Evolutionary conservation across 2,797 vertebrate genomes (phyloP), one percentile per base, ranked within the genome.

Genomic region (Sebastes steindachneri): DNA sequence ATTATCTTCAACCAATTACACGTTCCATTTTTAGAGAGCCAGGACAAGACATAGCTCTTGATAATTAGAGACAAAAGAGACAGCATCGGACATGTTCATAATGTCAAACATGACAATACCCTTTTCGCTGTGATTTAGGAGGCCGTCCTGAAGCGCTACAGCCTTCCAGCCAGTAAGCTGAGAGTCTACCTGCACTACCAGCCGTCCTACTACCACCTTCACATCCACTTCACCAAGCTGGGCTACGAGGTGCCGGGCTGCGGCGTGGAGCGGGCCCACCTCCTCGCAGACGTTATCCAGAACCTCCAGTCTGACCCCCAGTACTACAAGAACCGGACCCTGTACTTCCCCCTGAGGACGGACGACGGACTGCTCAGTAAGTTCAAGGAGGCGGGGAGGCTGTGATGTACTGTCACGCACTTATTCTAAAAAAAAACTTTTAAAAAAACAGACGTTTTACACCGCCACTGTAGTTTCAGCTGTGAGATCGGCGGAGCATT

Each of bases 161-260:
- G 86, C 0, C 75, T 98, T 28, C 80, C 92, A 0, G 88, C 87
- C 15, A 94, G 93, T 66, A 96, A 95, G 65, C 94, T 99, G 74
- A 92, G 97, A 0, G 87, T 97, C 55, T 99, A 97, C 90, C 92
- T 99, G 65, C 98, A 99, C 88, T 99, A 99, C 95, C 98, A 98
- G 72, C 98, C 98, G 0, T 99, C 98, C 29, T 99, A 99, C 90
- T 97, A 97, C 84, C 98, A 99, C 93, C 95, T 99, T 9, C 98
- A 99, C 0, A 93, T 99, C 17, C 98, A 99, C 69, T 98, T 99
- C 95, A 99, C 97, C 0, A 96, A 96, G 2, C 92, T 99, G 93
- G 95, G 95, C 85, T 97, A 97, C 0, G 97, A 99, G 0, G 97
- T 96, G 0, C 97, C 97, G 0, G 98, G 98, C 60, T 94, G 93